These are phyloP conservation scores for Poecilia latipinna DNA, from an alignment of 2,113 vertebrate species.

Conservation along the genomic window DNA sequence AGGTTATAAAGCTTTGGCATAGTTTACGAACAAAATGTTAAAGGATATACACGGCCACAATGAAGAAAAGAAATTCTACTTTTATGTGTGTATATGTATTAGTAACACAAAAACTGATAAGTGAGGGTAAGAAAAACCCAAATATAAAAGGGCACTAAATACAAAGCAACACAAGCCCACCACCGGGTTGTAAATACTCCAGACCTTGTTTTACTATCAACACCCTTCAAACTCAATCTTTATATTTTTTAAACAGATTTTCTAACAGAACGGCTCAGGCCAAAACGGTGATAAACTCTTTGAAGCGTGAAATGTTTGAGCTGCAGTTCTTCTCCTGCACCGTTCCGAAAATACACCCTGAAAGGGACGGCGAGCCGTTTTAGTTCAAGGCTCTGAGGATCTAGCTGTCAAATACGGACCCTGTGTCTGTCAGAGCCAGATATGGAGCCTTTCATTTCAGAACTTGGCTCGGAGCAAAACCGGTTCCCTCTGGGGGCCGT, in stretches of 20 bases:
- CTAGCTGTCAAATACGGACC: constrained; percentile 40
- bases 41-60: too few species aligned
- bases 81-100: neutral
- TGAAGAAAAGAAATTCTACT: neutral
- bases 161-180: too few species aligned
- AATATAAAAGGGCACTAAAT: neutral
- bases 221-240: constrained; percentile 5
- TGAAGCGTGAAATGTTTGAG: constrained; percentile 5
- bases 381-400: constrained; percentile 57
- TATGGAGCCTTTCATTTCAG: constrained; percentile 42
- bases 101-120: neutral
- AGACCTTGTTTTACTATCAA: neutral
- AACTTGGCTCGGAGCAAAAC: constrained; percentile 28
- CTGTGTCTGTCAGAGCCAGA: constrained; percentile 33
- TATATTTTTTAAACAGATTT: constrained; percentile 23
- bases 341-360: constrained; percentile 48
- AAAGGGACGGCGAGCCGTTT: constrained; percentile 47
- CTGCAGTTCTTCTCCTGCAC: constrained; percentile 21
- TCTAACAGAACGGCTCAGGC: neutral
- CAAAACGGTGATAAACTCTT: neutral
- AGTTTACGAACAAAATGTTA: too few species aligned
- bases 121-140: neutral
- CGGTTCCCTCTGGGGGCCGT: neutral
- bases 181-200: neutral
- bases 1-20: neutral